These are phyloP conservation scores for Ailurus styani DNA, from an alignment of 2,113 vertebrate genomes.

Conservation along the genomic window DNA sequence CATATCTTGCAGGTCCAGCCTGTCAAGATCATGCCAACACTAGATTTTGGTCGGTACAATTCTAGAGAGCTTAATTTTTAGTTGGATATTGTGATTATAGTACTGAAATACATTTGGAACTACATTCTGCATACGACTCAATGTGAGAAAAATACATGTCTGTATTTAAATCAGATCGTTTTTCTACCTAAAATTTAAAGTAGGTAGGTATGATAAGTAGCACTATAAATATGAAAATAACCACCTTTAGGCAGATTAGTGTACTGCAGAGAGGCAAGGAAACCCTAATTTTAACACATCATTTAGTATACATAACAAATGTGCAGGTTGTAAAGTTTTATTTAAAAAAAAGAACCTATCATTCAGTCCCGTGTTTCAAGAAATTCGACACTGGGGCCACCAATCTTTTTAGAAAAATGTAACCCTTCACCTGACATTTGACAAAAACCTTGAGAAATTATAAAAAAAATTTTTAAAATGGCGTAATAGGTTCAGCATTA, in stretches of 20 bases:
- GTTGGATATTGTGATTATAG: constrained; percentile 76
- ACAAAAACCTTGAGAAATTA: constrained; percentile 69
- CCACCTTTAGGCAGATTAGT: constrained; percentile 74
- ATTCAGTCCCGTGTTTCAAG: constrained; percentile 64
- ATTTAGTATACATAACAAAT: constrained; percentile 74
- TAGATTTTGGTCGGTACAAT: constrained; percentile 82
- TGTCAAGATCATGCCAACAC: constrained; percentile 84
- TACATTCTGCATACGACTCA: constrained; percentile 79
- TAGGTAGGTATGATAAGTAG: constrained; percentile 80
- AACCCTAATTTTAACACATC: constrained; percentile 75
- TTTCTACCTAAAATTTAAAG: constrained; percentile 80
- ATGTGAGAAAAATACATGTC: constrained; percentile 79
- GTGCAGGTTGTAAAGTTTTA: constrained; percentile 73
- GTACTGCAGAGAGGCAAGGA: constrained; percentile 70
- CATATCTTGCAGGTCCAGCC: constrained; percentile 87
- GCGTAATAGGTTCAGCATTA: constrained; percentile 86
- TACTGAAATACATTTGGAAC: constrained; percentile 77
- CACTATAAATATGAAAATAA: constrained; percentile 78
- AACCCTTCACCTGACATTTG: constrained; percentile 70
- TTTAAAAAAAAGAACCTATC: constrained; percentile 64
- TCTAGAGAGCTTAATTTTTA: constrained; percentile 78
- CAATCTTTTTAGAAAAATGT: constrained; percentile 65
- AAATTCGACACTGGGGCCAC: constrained; percentile 56
- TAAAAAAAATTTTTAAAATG: constrained; percentile 46
- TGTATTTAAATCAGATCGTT: constrained; percentile 71